Percentiles rank a stretch among this genome's conserved stretches.
Evolutionary conservation across 2,797 vertebrate genomes (phyloP).

Genomic region (Eleutherodactylus coqui): DNA sequence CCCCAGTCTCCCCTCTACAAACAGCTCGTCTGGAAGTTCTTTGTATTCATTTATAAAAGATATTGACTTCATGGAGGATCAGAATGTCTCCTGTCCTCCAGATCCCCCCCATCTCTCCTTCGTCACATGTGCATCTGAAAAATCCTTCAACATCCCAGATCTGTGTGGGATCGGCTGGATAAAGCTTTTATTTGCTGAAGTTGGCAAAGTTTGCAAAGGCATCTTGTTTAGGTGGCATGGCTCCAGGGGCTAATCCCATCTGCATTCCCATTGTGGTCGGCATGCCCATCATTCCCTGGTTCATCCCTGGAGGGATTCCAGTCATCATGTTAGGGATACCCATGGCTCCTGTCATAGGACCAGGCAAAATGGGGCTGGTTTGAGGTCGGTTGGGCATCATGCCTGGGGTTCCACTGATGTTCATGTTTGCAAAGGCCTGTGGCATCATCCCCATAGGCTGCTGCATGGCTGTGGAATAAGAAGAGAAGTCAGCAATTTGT

Average conservation of each 20-base stretch:
- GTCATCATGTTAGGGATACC: slow-evolving; percentile 75
- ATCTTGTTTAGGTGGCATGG: slow-evolving; percentile 93
- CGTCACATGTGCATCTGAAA: slow-evolving; percentile 74
- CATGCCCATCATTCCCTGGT: slow-evolving; percentile 79
- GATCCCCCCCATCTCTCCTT: slow-evolving; percentile 41
- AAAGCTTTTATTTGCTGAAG: slow-evolving; percentile 92
- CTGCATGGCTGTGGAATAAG: slow-evolving; percentile 79
- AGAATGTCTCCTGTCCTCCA: slow-evolving; percentile 63
- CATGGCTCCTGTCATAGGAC: slow-evolving; percentile 81
- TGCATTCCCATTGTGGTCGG: slow-evolving; percentile 80
- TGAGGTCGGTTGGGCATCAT: slow-evolving; percentile 79
- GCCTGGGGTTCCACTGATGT: slow-evolving; percentile 83
- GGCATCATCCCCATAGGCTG: slow-evolving; percentile 84
- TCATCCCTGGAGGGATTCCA: slow-evolving; percentile 74
- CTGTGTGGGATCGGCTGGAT: slow-evolving; percentile 62
- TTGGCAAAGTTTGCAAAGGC: slow-evolving; percentile 98
- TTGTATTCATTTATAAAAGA: slow-evolving; percentile 65
- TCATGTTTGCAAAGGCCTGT: slow-evolving; percentile 90
- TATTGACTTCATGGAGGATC: slow-evolving; percentile 63
- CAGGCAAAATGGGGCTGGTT: slow-evolving; percentile 81
- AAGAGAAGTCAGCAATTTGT: rapidly evolving
- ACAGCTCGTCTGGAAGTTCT: slow-evolving; percentile 64
- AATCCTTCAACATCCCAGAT: slow-evolving; percentile 78
- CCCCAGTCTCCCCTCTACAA: slow-evolving; percentile 35
- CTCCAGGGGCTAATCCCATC: slow-evolving; percentile 77